Percentiles rank a stretch among this genome's conserved stretches.
These are phyloP conservation scores for Oreonectes daqikongensis DNA, from an alignment of 2,797 vertebrate species.

Conservation along the genomic window DNA sequence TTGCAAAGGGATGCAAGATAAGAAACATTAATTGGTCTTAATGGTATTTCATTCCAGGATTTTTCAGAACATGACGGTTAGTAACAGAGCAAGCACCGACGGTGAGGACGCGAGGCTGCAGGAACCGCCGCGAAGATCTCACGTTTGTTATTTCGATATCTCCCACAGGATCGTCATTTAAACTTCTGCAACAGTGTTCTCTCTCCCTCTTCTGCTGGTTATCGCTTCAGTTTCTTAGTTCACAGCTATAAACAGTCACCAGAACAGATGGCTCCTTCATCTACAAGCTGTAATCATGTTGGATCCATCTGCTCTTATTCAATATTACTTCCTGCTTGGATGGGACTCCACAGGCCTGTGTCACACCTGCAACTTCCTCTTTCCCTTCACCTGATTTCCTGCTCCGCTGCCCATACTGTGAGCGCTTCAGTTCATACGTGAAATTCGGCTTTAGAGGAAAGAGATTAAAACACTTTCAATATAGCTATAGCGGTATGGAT, in stretches of 20 bases:
- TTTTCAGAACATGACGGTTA: background rate
- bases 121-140: background rate
- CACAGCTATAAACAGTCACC: constrained; percentile 51
- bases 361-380: constrained; percentile 59
- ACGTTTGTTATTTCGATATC: constrained; percentile 8
- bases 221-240: constrained; percentile 54
- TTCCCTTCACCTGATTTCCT: constrained; percentile 46
- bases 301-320: constrained; percentile 60
- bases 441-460: constrained; percentile 13
- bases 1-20: background rate
- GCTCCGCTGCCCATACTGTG: constrained; percentile 9
- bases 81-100: background rate
- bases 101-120: background rate
- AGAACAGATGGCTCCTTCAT: constrained; percentile 62
- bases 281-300: constrained; percentile 56
- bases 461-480: background rate
- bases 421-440: background rate
- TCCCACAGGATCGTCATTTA: constrained; percentile 5
- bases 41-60: constrained; percentile 15
- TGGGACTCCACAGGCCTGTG: constrained; percentile 43
- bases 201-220: constrained; percentile 42
- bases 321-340: constrained; percentile 45
- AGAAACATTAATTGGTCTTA: constrained; percentile 26
- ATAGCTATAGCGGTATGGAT: background rate
- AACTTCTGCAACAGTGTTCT: constrained; percentile 35